Base-by-base conservation (phyloP, 2,113 vertebrate species). In the Paratilapia polleni region DNA sequence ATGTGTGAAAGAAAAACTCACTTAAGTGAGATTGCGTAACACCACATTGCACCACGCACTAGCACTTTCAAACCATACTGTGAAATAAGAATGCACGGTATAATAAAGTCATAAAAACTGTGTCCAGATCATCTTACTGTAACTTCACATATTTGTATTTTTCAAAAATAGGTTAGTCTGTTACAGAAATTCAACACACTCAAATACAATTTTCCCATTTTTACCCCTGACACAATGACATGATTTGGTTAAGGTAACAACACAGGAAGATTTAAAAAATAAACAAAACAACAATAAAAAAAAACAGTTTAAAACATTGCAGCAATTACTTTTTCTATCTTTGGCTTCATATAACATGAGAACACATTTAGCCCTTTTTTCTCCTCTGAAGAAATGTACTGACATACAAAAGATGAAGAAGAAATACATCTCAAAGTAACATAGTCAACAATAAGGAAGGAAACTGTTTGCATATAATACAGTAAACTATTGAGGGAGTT, bases 341-440 rank as follows among this genome's bases (percentile, higher is more conserved):
- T 93, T 94, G 91, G 83, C 49, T 84, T 89, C 38, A 68, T 87
- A 66, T 56, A 66, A 83, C 61, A 66, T 7, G 17, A 82, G 12
- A 58, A 59, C 38, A 68, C 59, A 12, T 74, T 85, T 22, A 88
- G 80, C 88, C 88, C 87, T 87, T 91, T 90, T 86, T 84, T 17
- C 59, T 77, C 61, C 36, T 14, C 61, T 68, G 2, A 87, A 75
- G 20, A 80, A 85, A 84, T 54, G 83, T 6, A 86, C 19, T 38
- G 12, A 49, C 52, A 63, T 47, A 75, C 13, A 86, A 86, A 82
- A 74, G 1, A 57, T 6, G 43, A 62, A 17, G 6, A 49, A 13
- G 14, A 81, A 85, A 77, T 43, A 84, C 8, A 47, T 80, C n/a
- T n/a, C 79, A 81, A 41, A 9, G 26, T 4, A 63, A 85, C 57